Conservation (phyloP, 2,113 vertebrate species). For the Mystacornis crossleyi region DNA sequence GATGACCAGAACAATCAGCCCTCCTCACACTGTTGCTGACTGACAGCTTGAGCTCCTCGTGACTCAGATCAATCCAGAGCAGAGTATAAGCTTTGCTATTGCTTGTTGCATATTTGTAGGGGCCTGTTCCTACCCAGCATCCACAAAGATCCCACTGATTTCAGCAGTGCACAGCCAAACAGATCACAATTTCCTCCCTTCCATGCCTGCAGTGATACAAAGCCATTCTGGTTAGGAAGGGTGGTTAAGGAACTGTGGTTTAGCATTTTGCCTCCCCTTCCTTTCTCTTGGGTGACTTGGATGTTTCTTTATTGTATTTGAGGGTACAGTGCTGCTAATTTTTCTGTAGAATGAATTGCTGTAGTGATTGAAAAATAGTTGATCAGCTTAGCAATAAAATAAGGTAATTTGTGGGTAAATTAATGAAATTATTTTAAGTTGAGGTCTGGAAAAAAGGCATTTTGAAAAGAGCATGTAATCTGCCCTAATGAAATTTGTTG, state of each 20-base stretch:
- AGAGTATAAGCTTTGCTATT: background rate
- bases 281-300: background rate
- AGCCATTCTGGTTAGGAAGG: background rate
- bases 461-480: background rate
- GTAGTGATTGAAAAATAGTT: background rate
- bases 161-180: background rate
- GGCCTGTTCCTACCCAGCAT: background rate
- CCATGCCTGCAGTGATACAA: background rate
- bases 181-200: background rate
- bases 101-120: background rate
- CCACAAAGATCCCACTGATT: background rate
- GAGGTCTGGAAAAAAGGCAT: background rate
- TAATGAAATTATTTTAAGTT: background rate
- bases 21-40: background rate
- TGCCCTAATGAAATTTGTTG: background rate
- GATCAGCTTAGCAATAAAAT: background rate
- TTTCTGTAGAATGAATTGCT: background rate
- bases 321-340: background rate
- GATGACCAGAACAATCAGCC: background rate
- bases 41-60: background rate
- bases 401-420: background rate
- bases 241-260: background rate
- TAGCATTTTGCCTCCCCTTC: background rate
- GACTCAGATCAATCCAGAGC: background rate
- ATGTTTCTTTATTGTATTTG: background rate